Conservation (phyloP, 2,888 invertebrate genomes). For the Itoplectis maculator region DNA sequence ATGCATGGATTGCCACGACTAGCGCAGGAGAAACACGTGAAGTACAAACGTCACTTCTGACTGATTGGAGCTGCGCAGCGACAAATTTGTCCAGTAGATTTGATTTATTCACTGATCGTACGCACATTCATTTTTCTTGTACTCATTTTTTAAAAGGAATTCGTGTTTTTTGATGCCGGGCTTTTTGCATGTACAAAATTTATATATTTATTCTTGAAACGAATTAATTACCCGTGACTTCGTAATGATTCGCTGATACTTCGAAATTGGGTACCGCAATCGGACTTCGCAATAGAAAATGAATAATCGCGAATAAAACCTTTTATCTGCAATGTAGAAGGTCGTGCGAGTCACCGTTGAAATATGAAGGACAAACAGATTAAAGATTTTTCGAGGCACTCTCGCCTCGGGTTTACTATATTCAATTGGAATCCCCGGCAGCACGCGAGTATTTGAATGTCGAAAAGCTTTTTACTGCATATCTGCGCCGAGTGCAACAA, state of each 20-base stretch:
- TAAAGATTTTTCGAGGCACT: not conserved
- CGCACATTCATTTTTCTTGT: not conserved
- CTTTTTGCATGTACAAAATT: too few relatives aligned
- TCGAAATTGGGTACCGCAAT: too few relatives aligned
- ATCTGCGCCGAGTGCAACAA: slow-evolving; percentile 62
- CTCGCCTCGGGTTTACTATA: slow-evolving; percentile 5
- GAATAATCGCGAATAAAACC: not conserved
- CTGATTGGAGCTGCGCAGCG: slow-evolving; percentile 73
- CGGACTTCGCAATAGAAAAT: not conserved
- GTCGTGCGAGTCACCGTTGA: not conserved
- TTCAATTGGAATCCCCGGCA: slow-evolving; percentile 35
- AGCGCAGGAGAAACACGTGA: slow-evolving; percentile 69
- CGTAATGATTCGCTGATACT: too few relatives aligned
- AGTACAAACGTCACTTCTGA: slow-evolving; percentile 80
- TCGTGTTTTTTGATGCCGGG: too few relatives aligned
- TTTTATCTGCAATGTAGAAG: not conserved
- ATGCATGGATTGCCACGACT: slow-evolving; percentile 74
- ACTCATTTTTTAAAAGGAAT: not conserved
- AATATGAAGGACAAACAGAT: not conserved
- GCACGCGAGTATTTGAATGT: slow-evolving; percentile 27
- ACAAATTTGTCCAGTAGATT: not conserved
- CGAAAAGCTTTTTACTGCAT: slow-evolving; percentile 35
- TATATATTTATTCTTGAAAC: too few relatives aligned
- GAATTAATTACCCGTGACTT: too few relatives aligned
- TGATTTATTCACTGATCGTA: not conserved